Evolutionary conservation across 1,140 invertebrate species (phyloP).

Genomic region (Aradophagus sp.): DNA sequence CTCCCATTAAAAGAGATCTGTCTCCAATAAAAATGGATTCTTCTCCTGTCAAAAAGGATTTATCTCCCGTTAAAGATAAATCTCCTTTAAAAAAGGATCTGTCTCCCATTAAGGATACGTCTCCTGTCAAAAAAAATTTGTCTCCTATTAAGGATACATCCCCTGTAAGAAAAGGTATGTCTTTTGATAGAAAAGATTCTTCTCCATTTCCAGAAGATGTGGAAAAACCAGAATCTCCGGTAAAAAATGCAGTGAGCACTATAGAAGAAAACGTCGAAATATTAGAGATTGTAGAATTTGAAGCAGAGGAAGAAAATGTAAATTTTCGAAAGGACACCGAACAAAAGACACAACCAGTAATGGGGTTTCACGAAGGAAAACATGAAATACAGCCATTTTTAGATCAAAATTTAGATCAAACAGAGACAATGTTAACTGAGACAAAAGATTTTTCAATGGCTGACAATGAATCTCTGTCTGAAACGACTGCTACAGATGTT

Average conservation of each 20-base stretch:
- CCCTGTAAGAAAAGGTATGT: not conserved
- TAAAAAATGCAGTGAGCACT: not conserved
- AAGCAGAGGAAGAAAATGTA: slow-evolving; percentile 57
- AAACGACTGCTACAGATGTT: slow-evolving; percentile 9
- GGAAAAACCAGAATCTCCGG: not conserved
- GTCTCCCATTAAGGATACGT: too few species aligned
- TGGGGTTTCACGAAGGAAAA: slow-evolving; percentile 5
- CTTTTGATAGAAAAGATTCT: not conserved
- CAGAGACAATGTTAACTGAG: not conserved
- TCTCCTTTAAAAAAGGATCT: too few species aligned
- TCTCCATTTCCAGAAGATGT: slow-evolving; percentile 3
- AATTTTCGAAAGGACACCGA: slow-evolving; percentile 56
- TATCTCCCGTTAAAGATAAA: slow-evolving; percentile 9
- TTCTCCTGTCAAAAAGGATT: slow-evolving; percentile 5
- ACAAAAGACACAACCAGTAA: slow-evolving; percentile 49
- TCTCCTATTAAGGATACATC: not conserved
- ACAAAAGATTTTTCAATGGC: not conserved
- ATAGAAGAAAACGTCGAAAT: slow-evolving; percentile 62
- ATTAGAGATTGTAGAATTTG: slow-evolving; percentile 70
- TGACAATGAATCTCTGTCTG: not conserved
- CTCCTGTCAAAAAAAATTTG: not conserved
- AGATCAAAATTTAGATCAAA: slow-evolving; percentile 6
- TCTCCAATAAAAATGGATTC: slow-evolving; percentile 10
- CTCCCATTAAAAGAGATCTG: slow-evolving; percentile 1
- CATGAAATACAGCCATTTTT: slow-evolving; percentile 20